Conservation (phyloP, 2,113 vertebrate genomes). For the Oryzias javanicus region DNA sequence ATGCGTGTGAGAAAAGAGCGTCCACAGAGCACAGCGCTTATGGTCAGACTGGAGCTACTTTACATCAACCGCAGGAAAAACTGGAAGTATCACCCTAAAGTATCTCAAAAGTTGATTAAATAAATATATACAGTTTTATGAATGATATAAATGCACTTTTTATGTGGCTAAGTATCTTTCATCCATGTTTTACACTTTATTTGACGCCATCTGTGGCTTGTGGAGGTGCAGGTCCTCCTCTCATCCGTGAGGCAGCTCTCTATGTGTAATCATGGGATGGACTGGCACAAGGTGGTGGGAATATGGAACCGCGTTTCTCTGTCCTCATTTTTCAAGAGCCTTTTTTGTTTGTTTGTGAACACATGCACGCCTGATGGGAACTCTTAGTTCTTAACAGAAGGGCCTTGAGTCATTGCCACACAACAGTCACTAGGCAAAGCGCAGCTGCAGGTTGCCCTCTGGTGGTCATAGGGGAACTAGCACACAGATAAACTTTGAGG, state of each 20-base stretch:
- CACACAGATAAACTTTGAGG: constrained; percentile 29
- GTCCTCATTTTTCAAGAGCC: background rate
- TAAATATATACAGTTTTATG: background rate
- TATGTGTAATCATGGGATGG: constrained; percentile 15
- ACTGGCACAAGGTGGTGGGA: constrained; percentile 23
- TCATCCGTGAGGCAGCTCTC: constrained; percentile 4
- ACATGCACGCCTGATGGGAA: constrained; percentile 71
- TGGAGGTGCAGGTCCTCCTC: background rate
- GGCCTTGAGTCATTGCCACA: constrained; percentile 74
- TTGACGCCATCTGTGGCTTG: no score
- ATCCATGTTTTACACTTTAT: no score
- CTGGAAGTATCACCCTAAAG: constrained; percentile 33
- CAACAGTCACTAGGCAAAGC: constrained; percentile 36
- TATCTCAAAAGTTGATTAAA: constrained; percentile 39
- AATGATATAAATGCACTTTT: no score
- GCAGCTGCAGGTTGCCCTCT: constrained; percentile 64
- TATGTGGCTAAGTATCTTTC: no score
- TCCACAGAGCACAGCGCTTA: constrained; percentile 20
- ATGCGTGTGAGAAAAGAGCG: constrained; percentile 50
- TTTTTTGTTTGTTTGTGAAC: constrained; percentile 69
- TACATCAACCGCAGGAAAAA: constrained; percentile 6
- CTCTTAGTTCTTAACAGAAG: constrained; percentile 74
- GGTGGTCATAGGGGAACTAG: constrained; percentile 58
- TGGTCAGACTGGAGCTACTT: constrained; percentile 9
- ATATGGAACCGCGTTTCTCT: constrained; percentile 15